Base-by-base conservation (phyloP, 2,113 vertebrate species). In the Echinops telfairi region DNA sequence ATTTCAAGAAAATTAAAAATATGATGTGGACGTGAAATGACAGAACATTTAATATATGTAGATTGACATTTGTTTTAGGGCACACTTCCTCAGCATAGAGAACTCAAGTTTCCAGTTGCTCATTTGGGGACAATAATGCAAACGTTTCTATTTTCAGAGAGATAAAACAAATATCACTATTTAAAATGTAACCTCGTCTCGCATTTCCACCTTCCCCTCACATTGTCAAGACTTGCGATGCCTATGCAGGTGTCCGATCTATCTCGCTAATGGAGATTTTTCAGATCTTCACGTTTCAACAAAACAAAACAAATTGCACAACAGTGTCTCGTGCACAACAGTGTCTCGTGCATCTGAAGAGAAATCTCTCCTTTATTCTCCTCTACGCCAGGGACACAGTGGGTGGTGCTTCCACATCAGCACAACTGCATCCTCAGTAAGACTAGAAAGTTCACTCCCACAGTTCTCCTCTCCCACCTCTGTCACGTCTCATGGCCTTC, bases 161-260 rank as follows among this genome's bases (percentile, higher is more conserved):
- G 98, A 97, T 92, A 97, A 97, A 91, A 90, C 58, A 97, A 96
- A 96, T 96, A 97, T 93, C 87, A 94, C 97, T 97, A 96, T 64
- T 89, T 60, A 58, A 92, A 47, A 92, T 97, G 94, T 96, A 57
- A 97, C 93, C 95, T 91, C 78, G 87, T 73, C 53, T 95, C 87
- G 92, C 64, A 93, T 83, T 79, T 89, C 3, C 19, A 82, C 73
- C 66, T 91, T 93, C 83, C 70, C 87, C 85, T 96, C 91, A 97
- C 96, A 97, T 95, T 96, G 93, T 85, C 94, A 95, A 94, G 91
- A 82, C 58, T 53, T 85, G 83, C 81, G 96, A 84, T 36, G 33
- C 84, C 53, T 36, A 3, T 2, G 20, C 29, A 38, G 94, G 66
- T 92, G 83, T 40, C 20, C 10, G 91, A 92, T 85, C 14, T 77